Evolutionary conservation across 2,797 vertebrate genomes (phyloP), one percentile per base, ranked within the genome.

Genomic region (Furcifer pardalis): DNA sequence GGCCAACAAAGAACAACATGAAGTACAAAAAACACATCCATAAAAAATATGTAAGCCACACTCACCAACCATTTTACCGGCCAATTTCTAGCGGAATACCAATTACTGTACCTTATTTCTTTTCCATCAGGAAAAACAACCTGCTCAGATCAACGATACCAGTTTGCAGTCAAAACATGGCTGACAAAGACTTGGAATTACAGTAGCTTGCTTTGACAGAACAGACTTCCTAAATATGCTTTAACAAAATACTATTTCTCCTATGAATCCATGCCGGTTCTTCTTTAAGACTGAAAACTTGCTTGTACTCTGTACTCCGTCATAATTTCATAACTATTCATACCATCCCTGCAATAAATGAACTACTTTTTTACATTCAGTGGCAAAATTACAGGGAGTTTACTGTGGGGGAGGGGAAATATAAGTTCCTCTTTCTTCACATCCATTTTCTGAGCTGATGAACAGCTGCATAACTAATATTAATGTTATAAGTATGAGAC

Each of bases 281-380:
- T 86, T 66, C 27, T 78, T 80, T 80, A 86, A 37, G 19, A 19
- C 52, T 56, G 19, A 15, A 15, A 56, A 13, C 52, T 56, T 56
- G 52, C 2, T 40, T 77, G 65, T 40, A 37, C 19, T 12, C 35
- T 74, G 40, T 76, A 88, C 17, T 71, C 13, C 27, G 13, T 35
- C 32, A 71, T 52, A 37, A 12, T 84, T 62, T 40, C 83, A 82
- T 65, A 77, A 84, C 60, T 62, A 71, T 19, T 42, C 68, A 32
- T 42, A 60, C 10, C 46, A 52, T 32, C 32, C 0, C 0, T 69
- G 35, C 89, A 89, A 85, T 79, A 86, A 44, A 56, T 0, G 0
- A 46, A 37, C 35, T 83, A 69, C 84, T 82, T 59, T 79, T 66
- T 66, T 88, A 7, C 66, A 13, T 4, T 65, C 49, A 80, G 5